Conservation (phyloP, 2,113 vertebrate genomes). For the Uria lomvia region DNA sequence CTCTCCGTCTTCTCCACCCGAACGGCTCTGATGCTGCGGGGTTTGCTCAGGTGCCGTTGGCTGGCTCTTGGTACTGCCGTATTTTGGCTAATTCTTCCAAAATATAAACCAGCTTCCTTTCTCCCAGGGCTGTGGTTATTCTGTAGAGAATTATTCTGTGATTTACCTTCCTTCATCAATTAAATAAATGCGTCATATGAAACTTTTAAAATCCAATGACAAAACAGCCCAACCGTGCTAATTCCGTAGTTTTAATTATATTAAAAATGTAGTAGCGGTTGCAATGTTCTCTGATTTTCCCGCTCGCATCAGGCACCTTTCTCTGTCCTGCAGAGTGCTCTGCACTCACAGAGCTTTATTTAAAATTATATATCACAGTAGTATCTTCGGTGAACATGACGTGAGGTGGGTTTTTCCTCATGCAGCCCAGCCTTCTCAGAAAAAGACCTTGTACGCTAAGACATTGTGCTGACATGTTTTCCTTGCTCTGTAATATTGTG, state of each 20-base stretch:
- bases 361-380: not conserved
- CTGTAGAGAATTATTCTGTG: not conserved
- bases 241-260: not conserved
- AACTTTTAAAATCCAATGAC: not conserved
- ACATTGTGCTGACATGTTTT: conserved; percentile 6
- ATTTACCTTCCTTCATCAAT: not conserved
- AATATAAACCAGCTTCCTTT: not conserved
- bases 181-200: not conserved
- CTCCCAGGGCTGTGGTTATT: not conserved
- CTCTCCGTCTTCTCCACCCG: not conserved
- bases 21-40: accelerated
- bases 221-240: not conserved
- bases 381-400: not conserved
- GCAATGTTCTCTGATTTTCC: not conserved
- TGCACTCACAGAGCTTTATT: not conserved
- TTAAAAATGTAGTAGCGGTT: not conserved
- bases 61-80: not conserved
- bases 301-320: not conserved
- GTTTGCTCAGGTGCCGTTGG: not conserved
- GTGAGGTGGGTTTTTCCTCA: not conserved
- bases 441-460: not conserved
- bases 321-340: not conserved
- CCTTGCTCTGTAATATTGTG: conserved; percentile 10
- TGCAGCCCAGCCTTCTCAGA: not conserved
- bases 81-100: not conserved